These are phyloP conservation scores for Trichogramma dendrolimi DNA, from an alignment of 2,888 invertebrate species.

Conservation along the genomic window DNA sequence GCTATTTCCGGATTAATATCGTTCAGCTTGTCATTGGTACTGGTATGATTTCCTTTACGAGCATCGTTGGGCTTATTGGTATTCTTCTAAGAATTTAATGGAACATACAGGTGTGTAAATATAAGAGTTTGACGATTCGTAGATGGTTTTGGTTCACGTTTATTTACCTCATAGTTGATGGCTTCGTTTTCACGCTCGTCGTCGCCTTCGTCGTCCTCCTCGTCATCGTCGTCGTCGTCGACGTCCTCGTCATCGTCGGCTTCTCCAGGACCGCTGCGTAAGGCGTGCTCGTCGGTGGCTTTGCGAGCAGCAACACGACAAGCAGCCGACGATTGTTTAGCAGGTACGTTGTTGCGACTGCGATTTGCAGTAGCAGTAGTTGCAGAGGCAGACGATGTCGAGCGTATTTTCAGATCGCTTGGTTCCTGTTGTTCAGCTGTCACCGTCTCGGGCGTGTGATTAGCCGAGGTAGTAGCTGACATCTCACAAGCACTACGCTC, in stretches of 20 bases:
- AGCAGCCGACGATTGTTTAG: slow-evolving; percentile 13
- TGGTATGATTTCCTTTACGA: not conserved
- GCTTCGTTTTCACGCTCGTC: slow-evolving; percentile 29
- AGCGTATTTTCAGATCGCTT: slow-evolving; percentile 20
- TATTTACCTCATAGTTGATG: slow-evolving; percentile 30
- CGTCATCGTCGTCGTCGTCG: slow-evolving; percentile 26
- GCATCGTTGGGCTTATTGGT: not conserved
- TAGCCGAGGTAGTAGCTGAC: no score
- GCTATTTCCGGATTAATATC: slow-evolving; percentile 23
- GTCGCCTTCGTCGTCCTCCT: slow-evolving; percentile 23
- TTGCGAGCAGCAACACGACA: not conserved
- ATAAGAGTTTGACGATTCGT: not conserved
- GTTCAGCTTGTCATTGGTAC: slow-evolving; percentile 21
- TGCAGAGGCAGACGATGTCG: not conserved
- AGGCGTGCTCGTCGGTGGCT: no score
- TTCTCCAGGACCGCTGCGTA: slow-evolving; percentile 6
- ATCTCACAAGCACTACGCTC: no score
- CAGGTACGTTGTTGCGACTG: slow-evolving; percentile 2
- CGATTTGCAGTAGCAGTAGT: not conserved
- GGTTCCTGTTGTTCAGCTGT: no score
- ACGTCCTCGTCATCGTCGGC: slow-evolving; percentile 28
- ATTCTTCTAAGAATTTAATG: not conserved
- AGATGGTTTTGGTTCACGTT: slow-evolving; percentile 7
- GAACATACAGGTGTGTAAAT: not conserved
- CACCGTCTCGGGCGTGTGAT: no score